These are phyloP conservation scores for Chionoecetes opilio DNA, from an alignment of 1,140 invertebrate species.

Conservation along the genomic window DNA sequence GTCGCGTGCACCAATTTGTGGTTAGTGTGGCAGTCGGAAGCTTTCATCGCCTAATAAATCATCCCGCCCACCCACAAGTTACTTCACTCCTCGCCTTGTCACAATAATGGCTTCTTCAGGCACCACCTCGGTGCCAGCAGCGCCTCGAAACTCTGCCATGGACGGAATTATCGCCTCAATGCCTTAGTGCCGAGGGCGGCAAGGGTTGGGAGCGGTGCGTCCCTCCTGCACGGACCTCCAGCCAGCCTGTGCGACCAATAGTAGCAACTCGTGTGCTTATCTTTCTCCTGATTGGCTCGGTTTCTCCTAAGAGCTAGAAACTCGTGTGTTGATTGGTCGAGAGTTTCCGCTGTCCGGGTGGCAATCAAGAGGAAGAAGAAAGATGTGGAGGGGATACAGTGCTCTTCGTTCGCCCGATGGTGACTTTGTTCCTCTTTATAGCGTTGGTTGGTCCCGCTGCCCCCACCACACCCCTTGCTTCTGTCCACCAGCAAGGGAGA, in stretches of 20 bases:
- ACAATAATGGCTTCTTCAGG: conserved; percentile 80
- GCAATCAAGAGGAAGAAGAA: conserved; percentile 65
- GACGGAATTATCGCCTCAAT: conserved; percentile 55
- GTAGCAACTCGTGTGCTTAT: conserved; percentile 76
- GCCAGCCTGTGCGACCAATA: conserved; percentile 63
- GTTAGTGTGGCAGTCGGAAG: conserved; percentile 78
- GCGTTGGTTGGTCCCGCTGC: neutral
- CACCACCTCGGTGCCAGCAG: conserved; percentile 55
- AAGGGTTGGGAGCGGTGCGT: neutral
- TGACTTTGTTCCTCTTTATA: neutral
- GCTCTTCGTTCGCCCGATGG: conserved; percentile 59
- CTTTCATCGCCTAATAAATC: conserved; percentile 80
- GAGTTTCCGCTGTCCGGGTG: conserved; percentile 74
- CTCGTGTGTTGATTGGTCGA: conserved; percentile 74
- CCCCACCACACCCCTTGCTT: neutral
- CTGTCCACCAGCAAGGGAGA: neutral
- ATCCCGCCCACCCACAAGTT: conserved; percentile 79
- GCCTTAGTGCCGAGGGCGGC: neutral
- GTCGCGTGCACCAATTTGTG: conserved; percentile 76
- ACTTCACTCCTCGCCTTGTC: conserved; percentile 77
- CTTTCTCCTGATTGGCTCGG: conserved; percentile 75
- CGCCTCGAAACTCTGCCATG: conserved; percentile 33
- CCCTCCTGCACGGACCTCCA: conserved; percentile 43
- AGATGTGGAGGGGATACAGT: conserved; percentile 71
- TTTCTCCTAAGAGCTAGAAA: conserved; percentile 74